phyloP scores from a whole-genome alignment of 2,797 vertebrate genomes.

The Podarcis lilfordi region DNA sequence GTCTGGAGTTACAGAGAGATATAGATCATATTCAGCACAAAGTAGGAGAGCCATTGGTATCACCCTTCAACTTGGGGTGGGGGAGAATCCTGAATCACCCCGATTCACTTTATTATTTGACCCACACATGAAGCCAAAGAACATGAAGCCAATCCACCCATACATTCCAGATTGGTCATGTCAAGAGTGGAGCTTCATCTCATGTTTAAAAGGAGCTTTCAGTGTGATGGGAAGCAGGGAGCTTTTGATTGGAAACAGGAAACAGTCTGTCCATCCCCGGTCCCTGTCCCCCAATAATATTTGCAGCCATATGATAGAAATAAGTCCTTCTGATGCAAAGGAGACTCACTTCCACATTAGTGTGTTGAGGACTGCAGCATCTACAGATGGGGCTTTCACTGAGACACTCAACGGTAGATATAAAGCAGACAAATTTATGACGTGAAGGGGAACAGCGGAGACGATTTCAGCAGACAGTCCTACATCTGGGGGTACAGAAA shows the following conservation, averaged over 20 bases:
- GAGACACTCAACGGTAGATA: fast-evolving
- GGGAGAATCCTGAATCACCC: no score
- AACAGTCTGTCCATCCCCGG: background rate
- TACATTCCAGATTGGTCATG: background rate
- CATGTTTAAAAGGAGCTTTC: background rate
- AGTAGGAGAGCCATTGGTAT: no score
- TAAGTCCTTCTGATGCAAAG: background rate
- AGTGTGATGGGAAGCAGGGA: background rate
- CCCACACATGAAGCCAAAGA: no score
- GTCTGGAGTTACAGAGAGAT: no score
- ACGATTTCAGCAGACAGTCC: background rate
- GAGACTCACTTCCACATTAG: background rate
- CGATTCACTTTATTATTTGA: no score
- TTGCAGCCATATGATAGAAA: background rate
- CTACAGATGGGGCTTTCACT: fast-evolving
- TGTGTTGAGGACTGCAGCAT: background rate
- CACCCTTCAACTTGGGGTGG: no score
- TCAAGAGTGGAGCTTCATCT: background rate
- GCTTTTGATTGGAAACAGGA: no score
- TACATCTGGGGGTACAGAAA: background rate
- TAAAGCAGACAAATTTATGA: background rate
- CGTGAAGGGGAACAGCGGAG: background rate
- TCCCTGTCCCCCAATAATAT: no score
- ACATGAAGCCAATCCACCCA: no score
- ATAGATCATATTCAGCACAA: no score